phyloP scores from a whole-genome alignment of 1,140 invertebrate species.

The Danaus melanippus region DNA sequence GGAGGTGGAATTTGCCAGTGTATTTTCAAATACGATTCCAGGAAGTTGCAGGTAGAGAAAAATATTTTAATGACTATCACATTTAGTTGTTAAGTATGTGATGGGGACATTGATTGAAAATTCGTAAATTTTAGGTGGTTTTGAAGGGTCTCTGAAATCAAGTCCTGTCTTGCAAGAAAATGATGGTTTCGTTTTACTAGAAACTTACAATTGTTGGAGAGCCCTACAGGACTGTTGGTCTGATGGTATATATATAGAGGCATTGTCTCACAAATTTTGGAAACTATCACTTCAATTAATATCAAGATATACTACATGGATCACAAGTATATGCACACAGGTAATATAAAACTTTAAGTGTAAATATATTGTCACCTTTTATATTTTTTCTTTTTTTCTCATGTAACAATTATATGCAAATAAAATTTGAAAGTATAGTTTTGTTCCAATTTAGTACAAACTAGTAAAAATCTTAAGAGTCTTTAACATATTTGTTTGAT shows the following conservation, averaged over 20 bases:
- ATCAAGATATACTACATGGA: conserved; percentile 83
- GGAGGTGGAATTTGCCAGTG: conserved; percentile 93
- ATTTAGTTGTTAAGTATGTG: background rate
- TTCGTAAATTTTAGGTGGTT: conserved; percentile 45
- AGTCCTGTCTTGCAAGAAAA: conserved; percentile 36
- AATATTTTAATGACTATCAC: background rate
- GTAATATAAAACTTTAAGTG: conserved; percentile 25
- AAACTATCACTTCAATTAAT: conserved; percentile 88
- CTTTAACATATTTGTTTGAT: conserved; percentile 2
- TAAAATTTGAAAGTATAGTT: no score
- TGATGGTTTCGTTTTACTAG: conserved; percentile 68
- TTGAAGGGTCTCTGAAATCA: conserved; percentile 74
- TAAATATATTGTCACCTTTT: no score
- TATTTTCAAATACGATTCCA: conserved; percentile 96
- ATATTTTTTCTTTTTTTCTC: no score
- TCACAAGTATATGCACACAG: conserved; percentile 59
- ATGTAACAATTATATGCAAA: no score
- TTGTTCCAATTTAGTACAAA: no score
- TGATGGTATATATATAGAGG: conserved; percentile 80
- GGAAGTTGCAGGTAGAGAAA: conserved; percentile 81
- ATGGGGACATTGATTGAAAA: conserved; percentile 3
- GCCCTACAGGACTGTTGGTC: conserved; percentile 81
- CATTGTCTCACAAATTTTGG: conserved; percentile 87
- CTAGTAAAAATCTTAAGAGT: background rate
- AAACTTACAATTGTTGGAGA: conserved; percentile 72